phyloP scores from a whole-genome alignment of 23 tunicate genomes.

The Phallusia fumigata region DNA sequence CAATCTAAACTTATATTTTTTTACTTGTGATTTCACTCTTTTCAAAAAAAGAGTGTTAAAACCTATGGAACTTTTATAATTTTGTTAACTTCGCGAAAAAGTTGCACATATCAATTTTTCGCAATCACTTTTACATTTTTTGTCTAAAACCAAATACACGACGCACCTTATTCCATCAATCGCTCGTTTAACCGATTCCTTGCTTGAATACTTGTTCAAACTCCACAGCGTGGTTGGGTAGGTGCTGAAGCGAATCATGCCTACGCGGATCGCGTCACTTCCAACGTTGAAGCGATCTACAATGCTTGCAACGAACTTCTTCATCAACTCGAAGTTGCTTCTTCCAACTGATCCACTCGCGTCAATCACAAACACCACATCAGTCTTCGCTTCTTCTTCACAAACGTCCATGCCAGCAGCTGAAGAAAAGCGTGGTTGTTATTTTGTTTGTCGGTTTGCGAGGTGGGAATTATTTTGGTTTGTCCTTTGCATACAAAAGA shows the following conservation, averaged over 20 bases:
- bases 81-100: too few species aligned
- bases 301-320: conserved; percentile 26
- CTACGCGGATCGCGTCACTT: conserved; percentile 37
- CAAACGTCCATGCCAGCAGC: conserved; percentile 31
- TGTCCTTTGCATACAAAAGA: too few species aligned
- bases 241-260: conserved; percentile 36
- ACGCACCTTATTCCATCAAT: conserved; percentile 20
- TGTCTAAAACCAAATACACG: too few species aligned
- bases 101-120: too few species aligned
- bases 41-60: too few species aligned
- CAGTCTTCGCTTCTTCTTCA: conserved; percentile 12
- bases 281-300: conserved; percentile 42
- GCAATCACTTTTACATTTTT: too few species aligned
- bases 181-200: conserved; percentile 16
- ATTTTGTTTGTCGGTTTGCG: too few species aligned
- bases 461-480: too few species aligned
- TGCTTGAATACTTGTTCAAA: conserved; percentile 24
- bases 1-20: too few species aligned
- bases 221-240: conserved; percentile 25
- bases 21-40: too few species aligned
- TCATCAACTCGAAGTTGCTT: conserved; percentile 23
- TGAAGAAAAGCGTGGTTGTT: not conserved
- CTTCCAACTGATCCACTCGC: conserved; percentile 51
- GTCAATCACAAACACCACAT: conserved; percentile 47
- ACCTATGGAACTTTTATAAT: too few species aligned